These are phyloP conservation scores for Protonibea diacanthus DNA, from an alignment of 2,797 vertebrate species.

Conservation along the genomic window DNA sequence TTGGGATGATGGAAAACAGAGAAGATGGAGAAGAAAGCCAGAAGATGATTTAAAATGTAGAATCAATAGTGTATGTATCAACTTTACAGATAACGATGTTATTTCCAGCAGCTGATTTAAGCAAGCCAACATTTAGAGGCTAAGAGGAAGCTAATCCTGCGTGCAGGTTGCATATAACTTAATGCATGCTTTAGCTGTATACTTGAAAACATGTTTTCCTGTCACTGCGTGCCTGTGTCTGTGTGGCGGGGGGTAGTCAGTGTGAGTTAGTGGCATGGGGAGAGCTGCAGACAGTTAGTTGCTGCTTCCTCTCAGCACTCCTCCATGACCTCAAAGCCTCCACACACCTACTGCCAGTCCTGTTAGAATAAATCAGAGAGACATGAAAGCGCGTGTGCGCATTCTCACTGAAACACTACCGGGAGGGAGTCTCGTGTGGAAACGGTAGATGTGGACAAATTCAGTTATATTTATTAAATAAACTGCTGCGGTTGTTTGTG, in stretches of 20 bases:
- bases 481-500: constrained; percentile 31
- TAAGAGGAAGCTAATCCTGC: neutral
- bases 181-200: neutral
- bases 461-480: constrained; percentile 27
- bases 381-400: constrained; percentile 7
- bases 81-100: neutral
- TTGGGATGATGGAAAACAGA: neutral
- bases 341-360: constrained; percentile 40
- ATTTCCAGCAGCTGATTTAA: neutral
- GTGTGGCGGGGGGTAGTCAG: constrained; percentile 36
- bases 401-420: constrained; percentile 1
- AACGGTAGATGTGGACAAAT: constrained; percentile 22
- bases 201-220: constrained; percentile 28
- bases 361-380: constrained; percentile 34
- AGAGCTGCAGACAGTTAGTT: constrained; percentile 50
- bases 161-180: neutral
- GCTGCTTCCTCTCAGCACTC: constrained; percentile 50
- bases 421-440: constrained; percentile 20
- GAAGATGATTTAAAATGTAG: neutral
- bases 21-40: neutral
- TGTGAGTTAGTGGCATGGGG: constrained; percentile 40
- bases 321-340: constrained; percentile 47
- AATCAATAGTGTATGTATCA: neutral
- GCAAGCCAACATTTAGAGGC: neutral
- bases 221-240: constrained; percentile 8